These are phyloP conservation scores for Sebastes hubbsi DNA, from an alignment of 2,797 vertebrate genomes.

Conservation along the genomic window DNA sequence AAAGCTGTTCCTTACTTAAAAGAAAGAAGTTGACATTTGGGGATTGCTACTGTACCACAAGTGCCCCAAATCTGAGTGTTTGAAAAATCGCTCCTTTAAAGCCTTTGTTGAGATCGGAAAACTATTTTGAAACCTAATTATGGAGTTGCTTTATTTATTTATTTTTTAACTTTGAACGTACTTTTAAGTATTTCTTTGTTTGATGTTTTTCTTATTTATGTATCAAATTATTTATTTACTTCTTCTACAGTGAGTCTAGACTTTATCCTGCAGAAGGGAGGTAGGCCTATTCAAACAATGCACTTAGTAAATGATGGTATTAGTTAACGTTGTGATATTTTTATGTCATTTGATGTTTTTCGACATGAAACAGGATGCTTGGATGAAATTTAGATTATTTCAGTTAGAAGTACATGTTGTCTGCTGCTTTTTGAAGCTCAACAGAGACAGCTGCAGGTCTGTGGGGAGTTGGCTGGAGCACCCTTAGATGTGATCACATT, in stretches of 20 bases:
- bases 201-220: constrained; percentile 13
- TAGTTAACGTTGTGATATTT: background rate
- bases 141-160: background rate
- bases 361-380: background rate
- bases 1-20: constrained; percentile 17
- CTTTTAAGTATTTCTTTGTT: constrained; percentile 16
- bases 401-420: background rate
- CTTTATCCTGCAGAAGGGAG: background rate
- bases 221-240: background rate
- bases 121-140: constrained; percentile 21
- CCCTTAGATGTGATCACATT: background rate
- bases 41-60: background rate
- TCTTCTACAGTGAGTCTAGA: background rate
- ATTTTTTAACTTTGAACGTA: constrained; percentile 4
- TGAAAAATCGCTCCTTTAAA: constrained; percentile 13
- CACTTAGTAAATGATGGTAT: background rate
- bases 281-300: background rate
- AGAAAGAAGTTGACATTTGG: constrained; percentile 30
- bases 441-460: background rate
- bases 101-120: constrained; percentile 27
- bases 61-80: constrained; percentile 11
- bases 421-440: background rate
- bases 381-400: background rate
- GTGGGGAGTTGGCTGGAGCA: background rate
- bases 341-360: background rate